phyloP scores from a whole-genome alignment of 2,113 vertebrate species.

The Daboia siamensis region DNA sequence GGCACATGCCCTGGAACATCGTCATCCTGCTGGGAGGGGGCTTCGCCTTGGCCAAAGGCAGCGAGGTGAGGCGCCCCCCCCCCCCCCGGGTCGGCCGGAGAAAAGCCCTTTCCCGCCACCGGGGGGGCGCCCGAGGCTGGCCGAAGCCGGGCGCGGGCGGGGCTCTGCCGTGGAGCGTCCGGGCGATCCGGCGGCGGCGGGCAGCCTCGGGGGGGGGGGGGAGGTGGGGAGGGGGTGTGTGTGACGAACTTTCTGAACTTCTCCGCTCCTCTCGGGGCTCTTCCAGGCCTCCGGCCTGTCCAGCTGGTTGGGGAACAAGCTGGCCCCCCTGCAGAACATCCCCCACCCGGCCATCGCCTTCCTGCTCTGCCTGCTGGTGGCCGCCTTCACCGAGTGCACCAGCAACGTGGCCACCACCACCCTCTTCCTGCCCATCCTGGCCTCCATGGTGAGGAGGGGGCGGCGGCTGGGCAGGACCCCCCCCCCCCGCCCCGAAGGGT shows the following conservation, averaged over 20 bases:
- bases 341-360: slow-evolving; percentile 73
- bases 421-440: slow-evolving; percentile 88
- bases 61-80: slow-evolving; percentile 73
- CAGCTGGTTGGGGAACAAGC: slow-evolving; percentile 73
- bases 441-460: slow-evolving; percentile 81
- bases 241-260: accelerated
- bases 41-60: slow-evolving; percentile 87
- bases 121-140: not conserved
- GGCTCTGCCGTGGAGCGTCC: not conserved
- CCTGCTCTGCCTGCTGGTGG: slow-evolving; percentile 77
- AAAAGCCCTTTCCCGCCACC: not conserved
- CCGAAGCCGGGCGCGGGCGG: no score
- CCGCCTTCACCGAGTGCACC: slow-evolving; percentile 87
- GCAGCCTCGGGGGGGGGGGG: not conserved
- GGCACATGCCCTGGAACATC: slow-evolving; percentile 91
- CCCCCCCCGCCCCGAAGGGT: not conserved
- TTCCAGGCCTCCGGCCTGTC: slow-evolving; percentile 82
- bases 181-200: not conserved
- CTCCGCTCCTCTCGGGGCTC: accelerated
- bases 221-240: not conserved
- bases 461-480: not conserved
- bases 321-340: slow-evolving; percentile 77
- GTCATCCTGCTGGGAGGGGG: slow-evolving; percentile 89
- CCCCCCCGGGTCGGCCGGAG: not conserved
- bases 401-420: slow-evolving; percentile 94